Percentiles rank a stretch among this genome's conserved stretches.
phyloP scores from a whole-genome alignment of 1,140 invertebrate species.

The Achatina immaculata region DNA sequence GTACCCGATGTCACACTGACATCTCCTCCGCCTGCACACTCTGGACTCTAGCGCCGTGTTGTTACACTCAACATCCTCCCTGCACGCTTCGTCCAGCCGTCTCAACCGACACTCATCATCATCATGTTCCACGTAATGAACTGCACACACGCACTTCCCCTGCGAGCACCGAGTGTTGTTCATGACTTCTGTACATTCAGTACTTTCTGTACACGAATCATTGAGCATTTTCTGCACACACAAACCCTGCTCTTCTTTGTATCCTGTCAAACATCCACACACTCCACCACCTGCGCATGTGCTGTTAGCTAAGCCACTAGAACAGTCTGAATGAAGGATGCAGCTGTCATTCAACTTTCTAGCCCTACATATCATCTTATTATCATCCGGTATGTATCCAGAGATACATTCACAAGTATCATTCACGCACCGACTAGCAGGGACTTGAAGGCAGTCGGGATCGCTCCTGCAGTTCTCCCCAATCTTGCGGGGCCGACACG shows the following conservation, averaged over 20 bases:
- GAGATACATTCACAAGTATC: background rate
- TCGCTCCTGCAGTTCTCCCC: background rate
- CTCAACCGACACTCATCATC: background rate
- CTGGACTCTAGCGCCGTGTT: background rate
- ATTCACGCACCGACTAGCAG: background rate
- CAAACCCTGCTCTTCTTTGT: background rate
- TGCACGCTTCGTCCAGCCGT: background rate
- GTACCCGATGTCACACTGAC: background rate
- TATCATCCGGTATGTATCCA: background rate
- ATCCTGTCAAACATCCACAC: background rate
- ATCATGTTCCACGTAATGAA: background rate
- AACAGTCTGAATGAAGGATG: background rate
- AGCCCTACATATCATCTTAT: background rate
- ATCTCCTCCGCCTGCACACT: background rate
- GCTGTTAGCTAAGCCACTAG: background rate
- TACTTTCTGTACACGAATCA: background rate
- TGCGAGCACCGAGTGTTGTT: background rate
- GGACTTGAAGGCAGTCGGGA: background rate
- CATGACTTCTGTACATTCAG: background rate
- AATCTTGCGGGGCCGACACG: background rate
- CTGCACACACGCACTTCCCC: background rate
- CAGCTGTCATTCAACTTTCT: background rate
- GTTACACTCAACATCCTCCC: background rate
- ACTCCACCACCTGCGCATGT: background rate
- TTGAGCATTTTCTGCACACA: background rate